Evolutionary conservation across 2,888 invertebrate species (phyloP), one percentile per base, ranked within the genome.

Genomic region (Prosopocoilus inquinatus): DNA sequence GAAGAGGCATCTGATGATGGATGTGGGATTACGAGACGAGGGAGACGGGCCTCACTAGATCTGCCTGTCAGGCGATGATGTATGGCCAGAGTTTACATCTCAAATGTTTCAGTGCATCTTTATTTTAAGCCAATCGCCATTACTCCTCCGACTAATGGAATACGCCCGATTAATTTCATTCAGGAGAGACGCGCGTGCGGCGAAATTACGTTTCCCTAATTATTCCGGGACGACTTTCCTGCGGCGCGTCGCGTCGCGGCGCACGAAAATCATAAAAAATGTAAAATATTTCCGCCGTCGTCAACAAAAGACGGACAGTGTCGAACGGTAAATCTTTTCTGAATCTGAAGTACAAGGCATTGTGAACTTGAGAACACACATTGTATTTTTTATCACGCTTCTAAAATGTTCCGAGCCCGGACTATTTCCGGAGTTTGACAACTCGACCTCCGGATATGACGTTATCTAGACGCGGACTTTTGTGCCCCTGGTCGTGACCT

Each of bases 391-490:
- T 75, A 72, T 72, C 73, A 63, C 67, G 66, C 65, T 67, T 65
- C 67, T 69, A 69, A 72, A 72, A 67, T 68, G 70, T 70, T 67
- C 65, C 64, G 65, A 67, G 69, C 69, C 70, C 69, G 71, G 73
- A 74, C 75, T 75, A 75, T 75, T 75, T 76, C 76, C 76, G 74
- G 70, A 70, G 64, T 75, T 74, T 75, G 74, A 75, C 75, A 74
- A 73, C 70, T 72, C 75, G 73, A 75, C 74, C 75, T 73, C 73
- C 73, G 75, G 76, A 74, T 73, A 70, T 72, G 73, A 74, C 75
- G 70, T 75, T 75, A 75, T 76, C 75, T 73, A 64, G 65, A 68
- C 67, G 66, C 60, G 65, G 64, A 68, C 70, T 69, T 70, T 72
- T 70, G 68, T 69, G 59, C 62, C 59, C 59, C 58, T 57, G 62